A percentile compares a stretch with the other conserved stretches of the same genome.
phyloP scores from a whole-genome alignment of 2,113 vertebrate genomes.

The Aldabrachelys gigantea region DNA sequence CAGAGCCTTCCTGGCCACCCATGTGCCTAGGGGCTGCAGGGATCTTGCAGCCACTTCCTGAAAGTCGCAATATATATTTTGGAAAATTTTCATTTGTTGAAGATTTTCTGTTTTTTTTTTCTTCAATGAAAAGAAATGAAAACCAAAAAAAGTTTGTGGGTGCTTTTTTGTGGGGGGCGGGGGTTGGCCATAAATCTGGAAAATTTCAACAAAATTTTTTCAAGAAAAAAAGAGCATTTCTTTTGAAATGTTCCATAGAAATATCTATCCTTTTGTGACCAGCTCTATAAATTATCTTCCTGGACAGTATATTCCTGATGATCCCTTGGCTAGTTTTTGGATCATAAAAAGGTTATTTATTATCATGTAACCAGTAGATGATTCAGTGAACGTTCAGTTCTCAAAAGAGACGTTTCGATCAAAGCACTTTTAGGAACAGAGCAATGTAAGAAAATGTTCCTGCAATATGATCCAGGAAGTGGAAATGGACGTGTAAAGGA shows the following conservation, averaged over 20 bases:
- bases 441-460: slow-evolving; percentile 49
- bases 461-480: slow-evolving; percentile 50
- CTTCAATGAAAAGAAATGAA: not conserved
- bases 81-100: not conserved
- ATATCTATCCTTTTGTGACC: not conserved
- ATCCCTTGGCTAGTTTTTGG: not conserved
- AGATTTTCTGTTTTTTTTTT: not conserved
- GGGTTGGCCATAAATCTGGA: not conserved
- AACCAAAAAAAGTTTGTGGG: not conserved
- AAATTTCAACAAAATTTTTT: rapidly evolving
- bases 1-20: no score
- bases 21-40: no score
- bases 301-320: slow-evolving; percentile 33
- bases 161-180: no score
- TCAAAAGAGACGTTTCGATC: slow-evolving; percentile 59
- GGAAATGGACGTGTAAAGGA: slow-evolving; percentile 47
- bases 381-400: slow-evolving; percentile 52
- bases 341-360: slow-evolving; percentile 38
- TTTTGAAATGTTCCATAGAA: slow-evolving; percentile 15
- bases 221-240: rapidly evolving
- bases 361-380: slow-evolving; percentile 26
- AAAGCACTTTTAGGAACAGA: slow-evolving; percentile 66
- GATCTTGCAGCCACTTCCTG: no score
- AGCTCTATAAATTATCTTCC: not conserved
- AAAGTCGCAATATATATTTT: not conserved